Base-by-base conservation (phyloP, 2,888 invertebrate species). In the Caenorhabditis sulstoni region DNA sequence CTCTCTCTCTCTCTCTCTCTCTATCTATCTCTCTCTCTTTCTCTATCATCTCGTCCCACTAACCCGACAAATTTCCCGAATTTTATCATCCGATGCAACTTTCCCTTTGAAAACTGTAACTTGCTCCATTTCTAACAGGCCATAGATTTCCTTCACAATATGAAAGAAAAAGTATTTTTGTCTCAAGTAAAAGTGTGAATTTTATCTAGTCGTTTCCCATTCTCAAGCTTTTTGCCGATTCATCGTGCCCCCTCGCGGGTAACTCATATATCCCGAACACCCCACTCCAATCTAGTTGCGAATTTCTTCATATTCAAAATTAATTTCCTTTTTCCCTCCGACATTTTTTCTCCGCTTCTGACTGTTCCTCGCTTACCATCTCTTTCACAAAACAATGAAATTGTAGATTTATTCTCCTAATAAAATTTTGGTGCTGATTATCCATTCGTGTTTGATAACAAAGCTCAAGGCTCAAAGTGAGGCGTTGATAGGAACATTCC, bases 401-500 rank as follows among this genome's bases (percentile, higher is more conserved):
- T 65, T 73, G 58, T 73, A 64, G 58, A 73, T 35, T 68, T 52
- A 39, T 50, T 41, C 45, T 20, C 45, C n/a, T 7, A 61, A 61
- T 50, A 64, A 66, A 59, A 47, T 3, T 23, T 73, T 64, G 71
- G 71, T 57, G 71, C 57, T 62, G 50, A 57, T 73, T 73, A 8
- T n/a, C 3, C n/a, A 29, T 58, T 41, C n/a, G n/a, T n/a, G 23
- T 22, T 2, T 7, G 29, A 47, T 20, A 41, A 50, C 0, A 58
- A 50, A 14, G 0, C 4, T 53, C 22, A 79, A 0, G 75, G 75
- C 22, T 82, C 78, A 66, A 82, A 81, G 41, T 84, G 81, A 62
- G 86, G 86, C 3, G 85, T 85, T 0, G 79, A 79, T 35, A 77
- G 50, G 18, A 64, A 41, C 58, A 86, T 81, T 11, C 78, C 75